These are phyloP conservation scores for Apocrypta bakeri DNA, from an alignment of 1,140 invertebrate genomes.

Conservation along the genomic window DNA sequence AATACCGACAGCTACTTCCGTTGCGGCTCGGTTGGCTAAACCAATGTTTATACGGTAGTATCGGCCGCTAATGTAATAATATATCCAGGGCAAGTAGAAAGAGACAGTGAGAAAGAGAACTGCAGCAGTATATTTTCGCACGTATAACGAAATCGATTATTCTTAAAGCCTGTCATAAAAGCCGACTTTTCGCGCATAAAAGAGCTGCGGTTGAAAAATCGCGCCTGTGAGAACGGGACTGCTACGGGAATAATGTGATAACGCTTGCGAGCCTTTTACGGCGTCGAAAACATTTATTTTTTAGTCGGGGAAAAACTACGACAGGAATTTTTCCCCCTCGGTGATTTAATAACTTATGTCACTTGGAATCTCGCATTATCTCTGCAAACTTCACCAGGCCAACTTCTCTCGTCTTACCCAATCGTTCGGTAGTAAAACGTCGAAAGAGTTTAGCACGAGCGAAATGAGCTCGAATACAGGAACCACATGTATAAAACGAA, in stretches of 20 bases:
- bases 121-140: too few relatives aligned
- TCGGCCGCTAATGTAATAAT: neutral
- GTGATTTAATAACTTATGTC: neutral
- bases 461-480: neutral
- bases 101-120: too few relatives aligned
- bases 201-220: neutral
- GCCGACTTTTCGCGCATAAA: neutral
- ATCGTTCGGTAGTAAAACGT: neutral
- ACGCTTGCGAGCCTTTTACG: neutral
- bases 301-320: neutral
- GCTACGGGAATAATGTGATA: neutral
- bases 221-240: neutral
- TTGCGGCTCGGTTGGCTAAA: too few relatives aligned
- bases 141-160: neutral
- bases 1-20: neutral
- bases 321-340: neutral
- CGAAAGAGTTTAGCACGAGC: neutral
- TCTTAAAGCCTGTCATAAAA: neutral
- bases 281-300: neutral
- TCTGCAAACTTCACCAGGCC: neutral
- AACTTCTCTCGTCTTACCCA: neutral
- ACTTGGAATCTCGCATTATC: neutral
- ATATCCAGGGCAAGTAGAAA: neutral
- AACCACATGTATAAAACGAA: too few relatives aligned
- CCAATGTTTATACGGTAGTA: neutral